Conservation (phyloP, 2,113 vertebrate species). For the Hyperopisus bebe region DNA sequence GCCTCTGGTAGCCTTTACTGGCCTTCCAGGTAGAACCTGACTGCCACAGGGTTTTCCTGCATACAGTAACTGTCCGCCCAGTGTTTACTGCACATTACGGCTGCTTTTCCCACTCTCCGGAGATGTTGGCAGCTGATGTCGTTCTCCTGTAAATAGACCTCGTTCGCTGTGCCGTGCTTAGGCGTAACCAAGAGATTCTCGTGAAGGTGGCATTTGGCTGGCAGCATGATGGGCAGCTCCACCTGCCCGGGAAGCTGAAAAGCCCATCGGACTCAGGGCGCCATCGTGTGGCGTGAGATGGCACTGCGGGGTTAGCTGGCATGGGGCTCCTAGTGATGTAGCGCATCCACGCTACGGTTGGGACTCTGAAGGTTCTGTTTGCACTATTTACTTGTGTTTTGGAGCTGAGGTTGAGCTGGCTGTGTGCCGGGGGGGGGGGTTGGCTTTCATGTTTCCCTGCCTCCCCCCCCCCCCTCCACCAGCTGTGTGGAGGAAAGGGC, state of each 20-base stretch:
- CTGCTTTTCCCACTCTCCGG: neutral
- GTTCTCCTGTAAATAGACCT: slow-evolving; percentile 5
- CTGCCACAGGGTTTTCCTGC: too few species aligned
- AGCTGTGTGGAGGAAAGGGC: slow-evolving; percentile 13
- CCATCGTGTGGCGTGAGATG: neutral
- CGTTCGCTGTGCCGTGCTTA: neutral
- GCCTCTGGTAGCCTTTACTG: neutral
- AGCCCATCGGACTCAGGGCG: neutral
- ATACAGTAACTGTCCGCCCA: neutral
- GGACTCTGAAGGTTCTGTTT: neutral
- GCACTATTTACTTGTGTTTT: neutral
- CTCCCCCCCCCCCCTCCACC: neutral
- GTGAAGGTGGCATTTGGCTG: neutral
- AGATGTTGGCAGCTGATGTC: neutral
- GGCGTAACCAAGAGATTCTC: neutral
- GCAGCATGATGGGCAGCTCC: neutral
- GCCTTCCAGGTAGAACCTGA: neutral
- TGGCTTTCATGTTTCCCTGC: neutral
- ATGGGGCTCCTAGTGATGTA: neutral
- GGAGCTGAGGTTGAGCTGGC: neutral
- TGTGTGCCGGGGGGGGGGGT: neutral
- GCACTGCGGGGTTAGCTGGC: neutral
- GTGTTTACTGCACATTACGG: neutral
- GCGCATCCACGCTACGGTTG: too few species aligned
- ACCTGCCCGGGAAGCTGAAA: neutral